Conservation (phyloP, 2,888 invertebrate species). For the Elysia crispata region DNA sequence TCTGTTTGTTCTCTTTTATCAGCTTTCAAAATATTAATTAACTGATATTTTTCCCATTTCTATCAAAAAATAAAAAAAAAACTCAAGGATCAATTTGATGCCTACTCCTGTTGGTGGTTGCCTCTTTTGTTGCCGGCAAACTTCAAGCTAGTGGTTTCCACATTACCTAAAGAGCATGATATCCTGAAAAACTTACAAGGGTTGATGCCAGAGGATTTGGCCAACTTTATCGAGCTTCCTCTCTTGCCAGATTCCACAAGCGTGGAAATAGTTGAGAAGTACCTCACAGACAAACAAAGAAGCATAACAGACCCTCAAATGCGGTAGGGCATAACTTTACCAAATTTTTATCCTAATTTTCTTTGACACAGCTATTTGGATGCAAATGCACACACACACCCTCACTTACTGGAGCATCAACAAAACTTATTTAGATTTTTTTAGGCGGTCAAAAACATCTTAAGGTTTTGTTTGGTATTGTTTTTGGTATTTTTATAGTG, state of each 20-base stretch:
- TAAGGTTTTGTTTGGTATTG: too few species aligned
- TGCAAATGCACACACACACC: too few species aligned
- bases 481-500: too few species aligned
- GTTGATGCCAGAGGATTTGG: constrained; percentile 56
- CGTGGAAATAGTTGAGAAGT: constrained; percentile 62
- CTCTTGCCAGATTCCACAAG: constrained; percentile 63
- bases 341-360: too few species aligned
- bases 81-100: constrained; percentile 53
- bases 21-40: too few species aligned
- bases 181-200: constrained; percentile 61
- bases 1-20: too few species aligned
- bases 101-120: constrained; percentile 66
- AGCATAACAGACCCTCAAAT: constrained; percentile 63
- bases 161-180: constrained; percentile 62
- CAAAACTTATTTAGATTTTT: too few species aligned
- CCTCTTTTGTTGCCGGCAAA: constrained; percentile 67
- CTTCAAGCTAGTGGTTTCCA: constrained; percentile 69
- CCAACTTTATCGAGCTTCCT: constrained; percentile 64
- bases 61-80: too few species aligned
- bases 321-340: background rate
- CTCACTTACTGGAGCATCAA: too few species aligned
- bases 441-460: too few species aligned
- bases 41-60: too few species aligned
- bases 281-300: constrained; percentile 58
- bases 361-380: too few species aligned